Percentiles rank a stretch among this genome's conserved stretches.
Conservation (phyloP, 2,113 vertebrate genomes). For the Meleagris gallopavo region DNA sequence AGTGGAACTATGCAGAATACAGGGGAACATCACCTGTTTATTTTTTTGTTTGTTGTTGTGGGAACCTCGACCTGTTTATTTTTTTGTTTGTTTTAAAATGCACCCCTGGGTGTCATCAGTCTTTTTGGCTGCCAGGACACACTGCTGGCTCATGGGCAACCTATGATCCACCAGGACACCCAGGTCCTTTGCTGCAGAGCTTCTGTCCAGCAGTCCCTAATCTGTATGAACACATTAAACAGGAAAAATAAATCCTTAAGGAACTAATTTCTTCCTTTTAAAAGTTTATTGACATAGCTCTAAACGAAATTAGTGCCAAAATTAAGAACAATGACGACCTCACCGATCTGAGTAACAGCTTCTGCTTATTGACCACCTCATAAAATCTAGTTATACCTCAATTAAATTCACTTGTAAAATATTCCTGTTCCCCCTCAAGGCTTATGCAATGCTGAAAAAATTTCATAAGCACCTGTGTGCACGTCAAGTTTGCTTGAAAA, state of each 20-base stretch:
- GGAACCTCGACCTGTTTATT: no score
- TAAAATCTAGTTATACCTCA: not conserved
- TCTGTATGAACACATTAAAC: not conserved
- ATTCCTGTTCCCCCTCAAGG: not conserved
- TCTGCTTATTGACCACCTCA: slow-evolving; percentile 7
- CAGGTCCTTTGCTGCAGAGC: no score
- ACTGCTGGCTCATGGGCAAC: no score
- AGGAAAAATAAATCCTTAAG: not conserved
- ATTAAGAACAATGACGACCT: not conserved
- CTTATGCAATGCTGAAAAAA: not conserved
- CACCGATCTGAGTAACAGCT: not conserved
- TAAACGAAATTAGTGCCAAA: slow-evolving; percentile 23
- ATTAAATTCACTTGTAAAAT: not conserved
- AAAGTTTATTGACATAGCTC: not conserved
- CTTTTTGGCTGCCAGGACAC: no score
- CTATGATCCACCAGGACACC: no score
- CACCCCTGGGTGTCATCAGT: no score
- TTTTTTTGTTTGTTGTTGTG: no score
- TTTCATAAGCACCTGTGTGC: not conserved
- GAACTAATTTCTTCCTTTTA: not conserved
- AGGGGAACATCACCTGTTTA: no score
- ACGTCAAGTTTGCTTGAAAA: not conserved
- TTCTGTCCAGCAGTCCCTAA: no score
- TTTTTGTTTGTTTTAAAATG: no score
- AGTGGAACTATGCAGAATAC: not conserved